Evolutionary conservation across 2,797 vertebrate species (phyloP).

Genomic region (Loris lydekkerianus): DNA sequence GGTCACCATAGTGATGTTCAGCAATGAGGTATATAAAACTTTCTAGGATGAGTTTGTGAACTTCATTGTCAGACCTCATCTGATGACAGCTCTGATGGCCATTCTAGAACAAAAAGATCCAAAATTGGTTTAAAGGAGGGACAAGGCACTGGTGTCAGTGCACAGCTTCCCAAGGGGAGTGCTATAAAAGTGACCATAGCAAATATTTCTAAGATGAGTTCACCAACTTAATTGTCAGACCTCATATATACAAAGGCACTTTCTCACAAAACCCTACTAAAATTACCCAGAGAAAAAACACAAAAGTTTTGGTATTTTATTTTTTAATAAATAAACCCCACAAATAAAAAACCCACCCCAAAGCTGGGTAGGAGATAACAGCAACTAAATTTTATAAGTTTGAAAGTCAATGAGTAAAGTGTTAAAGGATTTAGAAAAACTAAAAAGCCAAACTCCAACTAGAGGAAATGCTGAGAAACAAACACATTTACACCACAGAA

Average conservation of each 20-base stretch:
- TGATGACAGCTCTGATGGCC: too few relatives aligned
- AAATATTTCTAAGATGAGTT: too few relatives aligned
- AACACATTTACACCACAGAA: neutral
- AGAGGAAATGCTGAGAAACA: slow-evolving; percentile 2
- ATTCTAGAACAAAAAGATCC: too few relatives aligned
- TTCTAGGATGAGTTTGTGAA: too few relatives aligned
- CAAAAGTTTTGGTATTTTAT: neutral
- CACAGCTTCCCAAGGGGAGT: too few relatives aligned
- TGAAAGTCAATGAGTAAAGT: neutral
- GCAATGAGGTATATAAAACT: too few relatives aligned
- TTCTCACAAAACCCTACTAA: neutral
- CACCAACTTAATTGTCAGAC: too few relatives aligned
- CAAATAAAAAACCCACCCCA: neutral
- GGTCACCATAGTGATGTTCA: too few relatives aligned
- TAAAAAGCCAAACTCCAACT: neutral
- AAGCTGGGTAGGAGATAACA: neutral
- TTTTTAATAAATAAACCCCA: neutral
- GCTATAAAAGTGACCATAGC: too few relatives aligned
- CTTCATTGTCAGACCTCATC: too few relatives aligned
- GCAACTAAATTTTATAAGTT: slow-evolving; percentile 11
- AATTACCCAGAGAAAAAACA: neutral
- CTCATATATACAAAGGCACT: neutral
- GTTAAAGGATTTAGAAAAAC: neutral
- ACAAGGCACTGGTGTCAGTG: too few relatives aligned
- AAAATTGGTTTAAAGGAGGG: too few relatives aligned